Conservation (phyloP, 2,113 vertebrate species). For the Poeciliopsis turrubarensis region DNA sequence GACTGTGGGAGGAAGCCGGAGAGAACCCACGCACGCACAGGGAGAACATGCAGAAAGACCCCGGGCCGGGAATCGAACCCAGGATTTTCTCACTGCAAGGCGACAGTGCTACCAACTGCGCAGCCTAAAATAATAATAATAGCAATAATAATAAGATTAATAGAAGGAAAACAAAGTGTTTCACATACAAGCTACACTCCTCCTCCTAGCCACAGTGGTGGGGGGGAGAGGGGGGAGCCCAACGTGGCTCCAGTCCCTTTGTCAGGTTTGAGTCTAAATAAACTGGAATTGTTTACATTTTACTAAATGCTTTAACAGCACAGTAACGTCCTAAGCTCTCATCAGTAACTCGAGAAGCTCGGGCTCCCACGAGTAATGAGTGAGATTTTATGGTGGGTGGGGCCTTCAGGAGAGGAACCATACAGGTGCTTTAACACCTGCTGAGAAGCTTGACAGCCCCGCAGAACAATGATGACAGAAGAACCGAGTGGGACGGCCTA, state of each 20-base stretch:
- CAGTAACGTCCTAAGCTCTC: conserved; percentile 24
- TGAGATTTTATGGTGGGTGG: conserved; percentile 60
- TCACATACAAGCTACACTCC: conserved; percentile 11
- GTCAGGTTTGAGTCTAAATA: conserved; percentile 36
- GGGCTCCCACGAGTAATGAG: conserved; percentile 31
- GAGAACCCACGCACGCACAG: no score
- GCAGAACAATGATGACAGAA: conserved; percentile 24
- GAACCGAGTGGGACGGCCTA: not conserved
- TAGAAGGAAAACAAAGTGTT: conserved; percentile 37
- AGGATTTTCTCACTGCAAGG: no score
- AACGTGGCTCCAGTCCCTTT: conserved; percentile 15
- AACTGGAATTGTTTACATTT: conserved; percentile 51
- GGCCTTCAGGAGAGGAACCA: conserved; percentile 33
- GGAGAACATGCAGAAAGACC: no score
- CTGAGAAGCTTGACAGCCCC: conserved; percentile 61
- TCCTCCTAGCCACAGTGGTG: conserved; percentile 31
- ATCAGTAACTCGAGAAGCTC: conserved; percentile 57
- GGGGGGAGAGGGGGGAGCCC: conserved; percentile 35
- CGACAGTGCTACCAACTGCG: no score
- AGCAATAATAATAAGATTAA: not conserved
- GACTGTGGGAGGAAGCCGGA: no score
- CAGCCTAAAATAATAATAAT: not conserved
- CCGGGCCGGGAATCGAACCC: no score
- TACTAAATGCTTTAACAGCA: conserved; percentile 22
- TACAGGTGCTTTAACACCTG: conserved; percentile 56